Percentiles rank a stretch among this genome's conserved stretches.
phyloP scores from a whole-genome alignment of 2,888 invertebrate genomes.

The Tenthredo mesomela region DNA sequence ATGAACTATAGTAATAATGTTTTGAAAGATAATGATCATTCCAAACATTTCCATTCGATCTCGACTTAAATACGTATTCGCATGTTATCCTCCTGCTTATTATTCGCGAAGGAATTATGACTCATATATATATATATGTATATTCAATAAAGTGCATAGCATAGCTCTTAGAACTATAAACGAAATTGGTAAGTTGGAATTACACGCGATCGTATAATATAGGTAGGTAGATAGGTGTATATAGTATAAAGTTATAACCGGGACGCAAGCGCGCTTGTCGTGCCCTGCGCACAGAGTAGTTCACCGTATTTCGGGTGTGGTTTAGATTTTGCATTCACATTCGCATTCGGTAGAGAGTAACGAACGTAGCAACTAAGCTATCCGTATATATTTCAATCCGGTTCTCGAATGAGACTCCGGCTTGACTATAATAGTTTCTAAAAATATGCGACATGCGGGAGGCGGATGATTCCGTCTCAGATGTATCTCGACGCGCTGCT shows the following conservation, averaged over 20 bases:
- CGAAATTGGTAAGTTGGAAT: conserved; percentile 35
- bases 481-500: conserved; percentile 52
- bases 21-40: not conserved
- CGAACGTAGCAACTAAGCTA: not conserved
- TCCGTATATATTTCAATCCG: conserved; percentile 18
- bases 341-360: conserved; percentile 50
- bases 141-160: not conserved
- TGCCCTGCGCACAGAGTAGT: conserved; percentile 54
- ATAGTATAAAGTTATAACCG: not conserved
- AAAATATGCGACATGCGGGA: conserved; percentile 59
- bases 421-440: conserved; percentile 41
- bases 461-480: conserved; percentile 49
- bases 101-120: conserved; percentile 2
- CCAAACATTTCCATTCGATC: not conserved
- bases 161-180: not conserved
- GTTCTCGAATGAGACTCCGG: conserved; percentile 13
- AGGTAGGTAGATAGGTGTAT: not conserved
- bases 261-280: conserved; percentile 35
- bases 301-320: conserved; percentile 69
- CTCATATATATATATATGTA: not conserved
- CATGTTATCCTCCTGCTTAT: not conserved
- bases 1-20: not conserved
- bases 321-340: conserved; percentile 60
- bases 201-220: not conserved
- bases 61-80: not conserved